Evolutionary conservation across 2,888 invertebrate genomes (phyloP).

Genomic region (Volucella bombylans): DNA sequence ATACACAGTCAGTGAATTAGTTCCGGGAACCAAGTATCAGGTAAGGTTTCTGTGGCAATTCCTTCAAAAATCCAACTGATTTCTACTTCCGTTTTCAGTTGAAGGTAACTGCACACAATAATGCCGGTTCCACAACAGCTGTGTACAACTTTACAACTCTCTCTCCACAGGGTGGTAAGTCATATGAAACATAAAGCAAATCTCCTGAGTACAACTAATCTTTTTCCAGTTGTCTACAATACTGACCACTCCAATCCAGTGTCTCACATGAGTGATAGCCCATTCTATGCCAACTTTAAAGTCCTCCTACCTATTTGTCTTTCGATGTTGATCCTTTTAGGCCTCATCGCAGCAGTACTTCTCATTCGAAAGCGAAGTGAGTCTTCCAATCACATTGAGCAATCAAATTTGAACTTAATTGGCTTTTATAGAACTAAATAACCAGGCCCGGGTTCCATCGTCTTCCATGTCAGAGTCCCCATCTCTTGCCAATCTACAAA

Average conservation of each 20-base stretch:
- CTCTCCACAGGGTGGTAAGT: slow-evolving; percentile 88
- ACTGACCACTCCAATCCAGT: slow-evolving; percentile 87
- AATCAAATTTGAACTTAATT: neutral
- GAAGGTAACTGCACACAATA: slow-evolving; percentile 91
- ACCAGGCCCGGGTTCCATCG: slow-evolving; percentile 82
- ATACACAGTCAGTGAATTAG: slow-evolving; percentile 90
- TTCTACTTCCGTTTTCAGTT: slow-evolving; percentile 79
- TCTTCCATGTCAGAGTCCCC: slow-evolving; percentile 88
- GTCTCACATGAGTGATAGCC: slow-evolving; percentile 86
- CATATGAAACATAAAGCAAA: slow-evolving; percentile 32
- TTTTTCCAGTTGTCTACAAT: slow-evolving; percentile 83
- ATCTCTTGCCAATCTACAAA: slow-evolving; percentile 90
- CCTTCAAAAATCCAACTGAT: neutral
- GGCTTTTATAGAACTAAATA: slow-evolving; percentile 81
- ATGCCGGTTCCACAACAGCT: slow-evolving; percentile 92
- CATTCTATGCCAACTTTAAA: slow-evolving; percentile 86
- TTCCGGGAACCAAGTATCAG: slow-evolving; percentile 89
- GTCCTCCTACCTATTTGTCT: slow-evolving; percentile 86
- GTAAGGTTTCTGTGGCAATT: slow-evolving; percentile 30
- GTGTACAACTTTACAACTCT: slow-evolving; percentile 93
- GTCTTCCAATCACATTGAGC: slow-evolving; percentile 74
- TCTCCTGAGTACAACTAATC: neutral
- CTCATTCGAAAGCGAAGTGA: slow-evolving; percentile 88
- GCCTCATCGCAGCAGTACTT: slow-evolving; percentile 87
- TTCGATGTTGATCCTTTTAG: slow-evolving; percentile 86